Percentiles rank a stretch among this genome's conserved stretches.
phyloP scores from a whole-genome alignment of 2,797 vertebrate genomes.

The Smutsia temminckii region DNA sequence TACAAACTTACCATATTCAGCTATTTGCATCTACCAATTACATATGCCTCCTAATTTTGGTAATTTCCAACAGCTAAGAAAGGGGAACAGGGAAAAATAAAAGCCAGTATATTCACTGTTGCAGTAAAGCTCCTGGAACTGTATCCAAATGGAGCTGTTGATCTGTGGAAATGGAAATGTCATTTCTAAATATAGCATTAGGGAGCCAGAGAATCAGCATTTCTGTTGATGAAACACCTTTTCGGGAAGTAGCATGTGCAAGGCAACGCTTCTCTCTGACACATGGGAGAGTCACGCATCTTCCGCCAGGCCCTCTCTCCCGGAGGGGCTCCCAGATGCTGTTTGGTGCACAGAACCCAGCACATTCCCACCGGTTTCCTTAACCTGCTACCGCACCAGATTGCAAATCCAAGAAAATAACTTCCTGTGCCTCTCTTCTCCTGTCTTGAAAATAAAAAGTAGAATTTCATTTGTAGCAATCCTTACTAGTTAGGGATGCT shows the following conservation, averaged over 20 bases:
- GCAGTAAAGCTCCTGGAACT: conserved; percentile 30
- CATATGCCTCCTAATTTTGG: background rate
- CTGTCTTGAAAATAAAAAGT: background rate
- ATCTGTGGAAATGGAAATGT: conserved; percentile 64
- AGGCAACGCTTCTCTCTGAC: background rate
- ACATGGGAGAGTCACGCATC: background rate
- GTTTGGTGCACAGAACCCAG: background rate
- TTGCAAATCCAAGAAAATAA: background rate
- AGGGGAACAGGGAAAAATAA: background rate
- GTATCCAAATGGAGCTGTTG: conserved; percentile 53
- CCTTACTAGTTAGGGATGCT: background rate
- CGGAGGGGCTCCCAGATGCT: background rate
- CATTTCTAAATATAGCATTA: conserved; percentile 71
- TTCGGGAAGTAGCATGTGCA: background rate
- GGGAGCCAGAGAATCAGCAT: conserved; percentile 77
- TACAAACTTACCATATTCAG: background rate
- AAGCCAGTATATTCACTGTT: background rate
- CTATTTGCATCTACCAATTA: background rate
- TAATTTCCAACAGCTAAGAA: conserved; percentile 38
- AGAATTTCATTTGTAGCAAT: background rate
- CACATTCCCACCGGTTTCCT: background rate
- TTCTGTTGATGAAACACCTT: conserved; percentile 53
- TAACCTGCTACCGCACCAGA: background rate
- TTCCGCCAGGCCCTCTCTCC: background rate
- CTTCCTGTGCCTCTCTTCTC: conserved; percentile 8